Percentiles rank a stretch among this genome's conserved stretches.
These are phyloP conservation scores for Achroia grisella DNA, from an alignment of 1,140 invertebrate genomes.

Conservation along the genomic window DNA sequence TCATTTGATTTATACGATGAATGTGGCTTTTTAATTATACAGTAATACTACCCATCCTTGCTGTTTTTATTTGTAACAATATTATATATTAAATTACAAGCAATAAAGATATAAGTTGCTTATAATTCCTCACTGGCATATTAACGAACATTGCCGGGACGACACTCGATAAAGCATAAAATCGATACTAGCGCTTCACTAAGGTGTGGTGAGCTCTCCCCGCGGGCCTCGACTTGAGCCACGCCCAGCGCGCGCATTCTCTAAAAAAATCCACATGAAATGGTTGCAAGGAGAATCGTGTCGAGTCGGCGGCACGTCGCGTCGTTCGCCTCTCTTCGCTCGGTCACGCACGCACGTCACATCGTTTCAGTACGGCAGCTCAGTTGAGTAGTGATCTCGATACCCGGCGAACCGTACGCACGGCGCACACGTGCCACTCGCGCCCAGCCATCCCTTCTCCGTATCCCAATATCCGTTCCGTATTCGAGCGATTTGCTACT, in stretches of 20 bases:
- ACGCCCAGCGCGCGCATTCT: conserved; percentile 67
- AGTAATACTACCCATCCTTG: too few relatives aligned
- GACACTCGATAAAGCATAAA: conserved; percentile 31
- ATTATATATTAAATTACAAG: too few relatives aligned
- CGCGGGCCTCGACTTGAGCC: conserved; percentile 47
- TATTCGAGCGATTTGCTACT: conserved; percentile 28
- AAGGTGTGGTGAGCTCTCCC: conserved; percentile 43
- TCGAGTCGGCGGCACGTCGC: conserved; percentile 33
- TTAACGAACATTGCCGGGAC: neutral
- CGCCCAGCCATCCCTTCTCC: conserved; percentile 37
- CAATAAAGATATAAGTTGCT: too few relatives aligned
- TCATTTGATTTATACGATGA: too few relatives aligned
- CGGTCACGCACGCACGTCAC: conserved; percentile 59
- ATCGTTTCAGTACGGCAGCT: conserved; percentile 27
- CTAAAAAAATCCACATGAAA: conserved; percentile 61
- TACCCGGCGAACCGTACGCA: conserved; percentile 54
- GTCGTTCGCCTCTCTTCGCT: conserved; percentile 36
- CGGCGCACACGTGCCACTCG: conserved; percentile 59
- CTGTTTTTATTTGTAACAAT: too few relatives aligned
- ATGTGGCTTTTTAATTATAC: too few relatives aligned
- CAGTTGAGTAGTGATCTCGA: conserved; percentile 62
- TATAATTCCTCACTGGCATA: too few relatives aligned
- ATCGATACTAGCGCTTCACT: conserved; percentile 45
- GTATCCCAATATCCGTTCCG: conserved; percentile 8
- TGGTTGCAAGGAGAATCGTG: conserved; percentile 51